Evolutionary conservation across 92 coral and sea anemone species (phyloP).

Genomic region (Isaurus tuberculatus): DNA sequence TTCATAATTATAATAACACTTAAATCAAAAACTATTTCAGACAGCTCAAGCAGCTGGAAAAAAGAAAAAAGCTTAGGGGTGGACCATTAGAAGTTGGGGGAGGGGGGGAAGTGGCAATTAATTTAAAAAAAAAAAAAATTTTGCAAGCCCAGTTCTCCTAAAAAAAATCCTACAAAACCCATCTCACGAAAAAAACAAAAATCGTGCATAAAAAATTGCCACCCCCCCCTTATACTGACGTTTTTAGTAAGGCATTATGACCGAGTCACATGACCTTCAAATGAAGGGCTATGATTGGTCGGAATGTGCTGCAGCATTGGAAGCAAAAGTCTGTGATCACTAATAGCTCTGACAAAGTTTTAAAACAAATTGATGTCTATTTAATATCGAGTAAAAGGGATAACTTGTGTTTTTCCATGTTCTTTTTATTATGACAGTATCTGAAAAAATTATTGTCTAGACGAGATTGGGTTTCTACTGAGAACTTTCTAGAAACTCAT

Average conservation of each 20-base stretch:
- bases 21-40: no score
- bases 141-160: no score
- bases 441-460: constrained; percentile 19
- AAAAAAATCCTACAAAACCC: no score
- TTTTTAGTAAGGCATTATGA: no score
- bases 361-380: background rate
- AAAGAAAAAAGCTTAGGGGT: no score
- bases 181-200: no score
- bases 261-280: background rate
- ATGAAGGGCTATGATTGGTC: background rate
- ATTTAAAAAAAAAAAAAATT: no score
- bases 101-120: background rate
- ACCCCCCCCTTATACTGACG: no score
- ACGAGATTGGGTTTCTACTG: constrained; percentile 37
- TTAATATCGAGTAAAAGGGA: background rate
- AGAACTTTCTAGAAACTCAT: constrained; percentile 14
- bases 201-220: no score
- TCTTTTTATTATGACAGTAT: constrained; percentile 8
- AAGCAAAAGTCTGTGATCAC: background rate
- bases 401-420: constrained; percentile 19
- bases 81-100: no score
- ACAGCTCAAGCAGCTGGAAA: no score
- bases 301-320: background rate
- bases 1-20: no score
- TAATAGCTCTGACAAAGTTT: background rate